Evolutionary conservation across 2,113 vertebrate species (phyloP).

Genomic region (Psettodes erumei): DNA sequence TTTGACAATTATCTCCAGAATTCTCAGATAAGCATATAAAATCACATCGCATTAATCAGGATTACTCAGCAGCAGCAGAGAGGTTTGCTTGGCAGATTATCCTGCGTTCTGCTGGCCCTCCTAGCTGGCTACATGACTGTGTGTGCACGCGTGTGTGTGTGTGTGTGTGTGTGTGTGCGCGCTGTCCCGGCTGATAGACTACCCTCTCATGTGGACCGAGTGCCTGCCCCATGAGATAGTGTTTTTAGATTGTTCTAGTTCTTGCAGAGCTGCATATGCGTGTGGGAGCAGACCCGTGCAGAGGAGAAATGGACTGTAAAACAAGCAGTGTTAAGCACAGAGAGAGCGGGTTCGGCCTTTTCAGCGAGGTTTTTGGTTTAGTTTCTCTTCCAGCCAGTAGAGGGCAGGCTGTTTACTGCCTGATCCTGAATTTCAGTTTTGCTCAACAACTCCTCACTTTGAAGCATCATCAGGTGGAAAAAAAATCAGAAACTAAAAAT

Average conservation of each 20-base stretch:
- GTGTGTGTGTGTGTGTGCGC: neutral
- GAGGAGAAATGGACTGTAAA: conserved; percentile 67
- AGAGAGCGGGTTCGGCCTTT: neutral
- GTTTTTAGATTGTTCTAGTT: conserved; percentile 74
- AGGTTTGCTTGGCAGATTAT: conserved; percentile 66
- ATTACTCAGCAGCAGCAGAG: conserved; percentile 60
- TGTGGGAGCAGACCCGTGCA: conserved; percentile 48
- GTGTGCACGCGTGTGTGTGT: conserved; percentile 15
- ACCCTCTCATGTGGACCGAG: conserved; percentile 58
- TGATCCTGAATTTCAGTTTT: neutral
- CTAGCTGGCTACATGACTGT: conserved; percentile 46
- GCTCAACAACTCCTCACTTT: neutral
- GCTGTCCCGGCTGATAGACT: conserved; percentile 50
- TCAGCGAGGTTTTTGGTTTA: too few relatives aligned
- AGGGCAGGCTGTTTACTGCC: conserved; percentile 7
- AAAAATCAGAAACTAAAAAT: too few relatives aligned
- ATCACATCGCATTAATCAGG: conserved; percentile 57
- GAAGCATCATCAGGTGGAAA: neutral
- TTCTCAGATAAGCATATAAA: conserved; percentile 53
- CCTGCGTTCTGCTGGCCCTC: conserved; percentile 34
- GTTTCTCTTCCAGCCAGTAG: conserved; percentile 12
- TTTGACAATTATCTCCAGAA: conserved; percentile 49
- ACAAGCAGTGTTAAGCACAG: conserved; percentile 45
- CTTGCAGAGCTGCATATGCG: conserved; percentile 33
- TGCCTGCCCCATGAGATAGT: conserved; percentile 62